Evolutionary conservation across 2,888 invertebrate species (phyloP).

Genomic region (Apodemia duryi): DNA sequence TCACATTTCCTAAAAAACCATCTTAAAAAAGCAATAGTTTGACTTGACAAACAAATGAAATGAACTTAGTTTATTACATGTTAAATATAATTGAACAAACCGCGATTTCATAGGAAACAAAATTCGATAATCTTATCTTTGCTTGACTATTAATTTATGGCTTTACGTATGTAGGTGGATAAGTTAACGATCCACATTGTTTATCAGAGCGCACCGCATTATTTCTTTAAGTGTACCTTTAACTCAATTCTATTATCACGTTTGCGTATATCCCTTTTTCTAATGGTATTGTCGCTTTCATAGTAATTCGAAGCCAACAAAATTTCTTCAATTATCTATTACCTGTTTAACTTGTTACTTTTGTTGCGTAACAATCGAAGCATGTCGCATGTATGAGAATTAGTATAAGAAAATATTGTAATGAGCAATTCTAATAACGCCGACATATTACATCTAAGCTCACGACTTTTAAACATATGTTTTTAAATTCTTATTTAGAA

Average conservation of each 20-base stretch:
- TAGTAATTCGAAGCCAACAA: slow-evolving; percentile 58
- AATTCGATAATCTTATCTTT: neutral
- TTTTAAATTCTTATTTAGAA: too few relatives aligned
- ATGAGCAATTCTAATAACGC: too few relatives aligned
- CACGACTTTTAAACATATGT: too few relatives aligned
- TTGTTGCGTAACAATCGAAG: neutral
- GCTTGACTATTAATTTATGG: neutral
- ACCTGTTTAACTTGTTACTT: slow-evolving; percentile 56
- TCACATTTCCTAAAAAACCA: too few relatives aligned
- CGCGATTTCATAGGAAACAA: neutral
- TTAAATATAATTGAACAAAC: too few relatives aligned
- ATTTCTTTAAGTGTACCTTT: slow-evolving; percentile 39
- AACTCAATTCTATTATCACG: slow-evolving; percentile 47
- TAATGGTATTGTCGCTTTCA: slow-evolving; percentile 52
- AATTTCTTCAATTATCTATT: slow-evolving; percentile 48
- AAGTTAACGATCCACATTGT: slow-evolving; percentile 16
- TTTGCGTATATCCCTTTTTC: slow-evolving; percentile 47
- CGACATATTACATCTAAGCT: too few relatives aligned
- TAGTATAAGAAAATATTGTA: too few relatives aligned
- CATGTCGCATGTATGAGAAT: too few relatives aligned
- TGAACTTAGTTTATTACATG: too few relatives aligned
- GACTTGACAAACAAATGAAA: too few relatives aligned
- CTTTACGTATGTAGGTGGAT: slow-evolving; percentile 11
- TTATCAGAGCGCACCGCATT: slow-evolving; percentile 27
- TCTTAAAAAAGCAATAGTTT: too few relatives aligned